Evolutionary conservation across 2,113 vertebrate species (phyloP).

Genomic region (Percina caprodes): DNA sequence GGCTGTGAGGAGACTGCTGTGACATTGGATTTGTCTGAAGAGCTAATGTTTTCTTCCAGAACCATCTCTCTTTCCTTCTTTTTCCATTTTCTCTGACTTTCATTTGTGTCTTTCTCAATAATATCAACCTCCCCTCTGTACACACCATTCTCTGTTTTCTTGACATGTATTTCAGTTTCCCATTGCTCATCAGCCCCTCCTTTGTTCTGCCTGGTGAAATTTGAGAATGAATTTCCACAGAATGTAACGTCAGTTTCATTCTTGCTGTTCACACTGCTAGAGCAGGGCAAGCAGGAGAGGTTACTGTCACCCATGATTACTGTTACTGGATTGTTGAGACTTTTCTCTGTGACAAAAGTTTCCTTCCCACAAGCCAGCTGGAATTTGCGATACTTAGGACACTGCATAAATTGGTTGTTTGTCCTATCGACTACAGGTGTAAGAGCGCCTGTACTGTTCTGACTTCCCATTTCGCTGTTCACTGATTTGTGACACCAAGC

Average conservation of each 20-base stretch:
- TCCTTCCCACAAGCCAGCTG: slow-evolving; percentile 90
- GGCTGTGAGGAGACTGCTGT: background rate
- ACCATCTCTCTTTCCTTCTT: slow-evolving; percentile 3
- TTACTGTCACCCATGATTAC: slow-evolving; percentile 28
- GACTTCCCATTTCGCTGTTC: slow-evolving; percentile 74
- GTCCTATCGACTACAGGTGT: slow-evolving; percentile 31
- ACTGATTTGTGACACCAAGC: slow-evolving; percentile 48
- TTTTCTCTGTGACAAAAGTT: slow-evolving; percentile 67
- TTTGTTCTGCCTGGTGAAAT: background rate
- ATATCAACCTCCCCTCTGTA: background rate
- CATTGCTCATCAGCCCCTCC: background rate
- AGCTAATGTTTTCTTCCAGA: slow-evolving; percentile 18
- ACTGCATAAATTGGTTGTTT: slow-evolving; percentile 80
- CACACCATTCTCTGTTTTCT: background rate
- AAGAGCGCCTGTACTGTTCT: slow-evolving; percentile 40
- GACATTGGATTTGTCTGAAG: background rate
- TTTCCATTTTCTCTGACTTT: background rate
- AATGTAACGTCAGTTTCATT: slow-evolving; percentile 23
- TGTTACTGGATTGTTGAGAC: slow-evolving; percentile 64
- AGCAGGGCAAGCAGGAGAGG: slow-evolving; percentile 25
- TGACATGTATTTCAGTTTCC: slow-evolving; percentile 14
- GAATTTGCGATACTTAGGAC: slow-evolving; percentile 94
- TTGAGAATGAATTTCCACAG: slow-evolving; percentile 8
- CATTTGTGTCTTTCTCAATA: slow-evolving; percentile 7
- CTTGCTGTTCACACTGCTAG: slow-evolving; percentile 31